Evolutionary conservation across 2,888 invertebrate genomes (phyloP).

Genomic region (Cylindroiulus punctatus): DNA sequence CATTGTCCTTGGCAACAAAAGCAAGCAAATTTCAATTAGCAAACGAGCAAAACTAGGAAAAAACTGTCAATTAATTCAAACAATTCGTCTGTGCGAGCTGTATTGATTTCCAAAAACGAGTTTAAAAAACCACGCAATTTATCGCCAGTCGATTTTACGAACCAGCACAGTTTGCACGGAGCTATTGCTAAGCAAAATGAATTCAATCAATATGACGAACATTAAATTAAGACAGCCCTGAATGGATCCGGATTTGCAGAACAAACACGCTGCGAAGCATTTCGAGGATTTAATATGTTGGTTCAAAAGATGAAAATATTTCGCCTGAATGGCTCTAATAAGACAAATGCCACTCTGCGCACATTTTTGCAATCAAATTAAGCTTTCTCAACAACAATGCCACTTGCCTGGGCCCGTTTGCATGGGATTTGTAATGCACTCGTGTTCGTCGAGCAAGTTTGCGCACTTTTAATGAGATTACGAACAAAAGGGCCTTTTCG

Average conservation of each 20-base stretch:
- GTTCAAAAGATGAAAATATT: slow-evolving; percentile 37
- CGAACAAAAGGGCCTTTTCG: neutral
- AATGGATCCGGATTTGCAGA: slow-evolving; percentile 15
- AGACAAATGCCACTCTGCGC: slow-evolving; percentile 34
- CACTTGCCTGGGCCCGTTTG: neutral
- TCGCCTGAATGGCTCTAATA: slow-evolving; percentile 11
- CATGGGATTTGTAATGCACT: slow-evolving; percentile 16
- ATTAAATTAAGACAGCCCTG: slow-evolving; percentile 23
- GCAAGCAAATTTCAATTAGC: neutral
- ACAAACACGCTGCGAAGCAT: slow-evolving; percentile 15
- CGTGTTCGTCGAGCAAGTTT: neutral
- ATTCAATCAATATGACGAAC: slow-evolving; percentile 15
- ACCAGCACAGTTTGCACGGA: neutral
- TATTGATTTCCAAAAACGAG: neutral
- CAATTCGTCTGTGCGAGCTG: too few relatives aligned
- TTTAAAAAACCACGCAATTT: neutral
- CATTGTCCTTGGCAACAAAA: too few relatives aligned
- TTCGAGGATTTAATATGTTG: slow-evolving; percentile 37
- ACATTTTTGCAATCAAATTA: slow-evolving; percentile 34
- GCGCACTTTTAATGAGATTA: slow-evolving; percentile 30
- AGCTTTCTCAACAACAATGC: slow-evolving; percentile 5
- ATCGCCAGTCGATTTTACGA: neutral
- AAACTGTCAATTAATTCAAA: neutral
- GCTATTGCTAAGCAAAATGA: neutral
- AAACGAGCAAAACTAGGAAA: neutral